A percentile compares a stretch with the other conserved stretches of the same genome.
phyloP scores from a whole-genome alignment of 53 echinoderm and acorn worm genomes.

The Holothuria leucospilota region DNA sequence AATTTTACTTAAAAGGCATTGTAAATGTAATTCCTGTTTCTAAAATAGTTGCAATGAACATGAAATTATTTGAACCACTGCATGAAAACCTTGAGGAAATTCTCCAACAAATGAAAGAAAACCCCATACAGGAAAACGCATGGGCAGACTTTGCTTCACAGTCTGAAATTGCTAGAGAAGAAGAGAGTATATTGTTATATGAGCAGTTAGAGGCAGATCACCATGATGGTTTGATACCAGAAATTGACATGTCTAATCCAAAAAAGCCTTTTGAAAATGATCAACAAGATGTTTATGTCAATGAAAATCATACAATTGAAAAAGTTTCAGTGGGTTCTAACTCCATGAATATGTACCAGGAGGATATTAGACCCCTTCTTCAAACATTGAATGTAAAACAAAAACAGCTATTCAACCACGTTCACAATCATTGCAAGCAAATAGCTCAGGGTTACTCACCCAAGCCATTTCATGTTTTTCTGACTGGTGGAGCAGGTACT shows the following conservation, averaged over 20 bases:
- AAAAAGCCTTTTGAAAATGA: too few relatives aligned
- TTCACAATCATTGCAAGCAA: slow-evolving; percentile 37
- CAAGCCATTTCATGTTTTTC: slow-evolving; percentile 53
- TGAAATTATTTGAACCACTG: too few relatives aligned
- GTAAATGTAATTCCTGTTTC: too few relatives aligned
- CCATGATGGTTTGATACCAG: slow-evolving; percentile 16
- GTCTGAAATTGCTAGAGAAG: slow-evolving; percentile 47
- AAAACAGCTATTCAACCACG: slow-evolving; percentile 42
- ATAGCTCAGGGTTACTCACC: slow-evolving; percentile 15
- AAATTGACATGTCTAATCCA: neutral
- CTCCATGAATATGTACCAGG: too few relatives aligned
- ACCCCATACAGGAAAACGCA: slow-evolving; percentile 35
- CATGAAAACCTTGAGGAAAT: too few relatives aligned
- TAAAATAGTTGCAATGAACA: too few relatives aligned
- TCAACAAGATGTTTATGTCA: neutral
- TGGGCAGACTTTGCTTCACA: slow-evolving; percentile 55
- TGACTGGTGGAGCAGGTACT: slow-evolving; percentile 61
- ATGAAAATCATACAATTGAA: neutral
- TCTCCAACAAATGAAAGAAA: too few relatives aligned
- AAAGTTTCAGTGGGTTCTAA: slow-evolving; percentile 40
- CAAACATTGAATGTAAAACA: slow-evolving; percentile 45
- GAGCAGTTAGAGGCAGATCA: slow-evolving; percentile 9
- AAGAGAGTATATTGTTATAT: slow-evolving; percentile 12
- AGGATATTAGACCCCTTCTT: neutral
- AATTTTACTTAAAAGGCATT: too few relatives aligned